phyloP scores from a whole-genome alignment of 1,140 invertebrate species.

The Drosophila parvula region DNA sequence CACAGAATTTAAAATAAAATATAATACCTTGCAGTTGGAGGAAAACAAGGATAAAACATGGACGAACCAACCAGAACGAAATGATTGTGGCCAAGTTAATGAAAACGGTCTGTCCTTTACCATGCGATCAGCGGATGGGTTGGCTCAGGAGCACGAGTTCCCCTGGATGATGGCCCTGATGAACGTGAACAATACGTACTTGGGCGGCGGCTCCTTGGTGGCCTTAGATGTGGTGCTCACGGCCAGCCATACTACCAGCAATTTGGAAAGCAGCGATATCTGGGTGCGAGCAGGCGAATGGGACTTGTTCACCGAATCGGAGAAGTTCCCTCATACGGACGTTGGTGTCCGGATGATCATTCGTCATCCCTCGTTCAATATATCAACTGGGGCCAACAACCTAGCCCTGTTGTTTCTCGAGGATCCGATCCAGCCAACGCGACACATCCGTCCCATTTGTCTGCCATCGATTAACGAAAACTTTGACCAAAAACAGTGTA shows the following conservation, averaged over 20 bases:
- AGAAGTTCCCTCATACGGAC: slow-evolving; percentile 87
- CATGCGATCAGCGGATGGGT: too few species aligned
- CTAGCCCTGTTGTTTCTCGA: slow-evolving; percentile 86
- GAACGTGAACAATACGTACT: slow-evolving; percentile 86
- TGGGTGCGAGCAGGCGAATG: slow-evolving; percentile 88
- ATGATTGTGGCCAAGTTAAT: not conserved
- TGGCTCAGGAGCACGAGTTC: slow-evolving; percentile 87
- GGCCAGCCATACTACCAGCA: slow-evolving; percentile 82
- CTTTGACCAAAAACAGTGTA: slow-evolving; percentile 86
- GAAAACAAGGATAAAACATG: not conserved
- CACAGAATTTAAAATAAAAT: not conserved
- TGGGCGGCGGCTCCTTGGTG: slow-evolving; percentile 89
- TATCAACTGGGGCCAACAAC: slow-evolving; percentile 84
- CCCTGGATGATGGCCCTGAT: slow-evolving; percentile 94
- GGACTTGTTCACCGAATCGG: slow-evolving; percentile 87
- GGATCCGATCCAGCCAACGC: slow-evolving; percentile 84
- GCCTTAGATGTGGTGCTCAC: slow-evolving; percentile 88
- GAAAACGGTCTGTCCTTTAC: not conserved
- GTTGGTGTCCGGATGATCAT: slow-evolving; percentile 84
- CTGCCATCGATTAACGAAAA: slow-evolving; percentile 75
- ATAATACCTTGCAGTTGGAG: not conserved
- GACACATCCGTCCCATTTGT: slow-evolving; percentile 88
- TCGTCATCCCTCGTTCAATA: slow-evolving; percentile 85
- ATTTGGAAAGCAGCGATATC: slow-evolving; percentile 85
- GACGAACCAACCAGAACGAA: not conserved